phyloP scores from a whole-genome alignment of 2,113 vertebrate species.

The Psophia crepitans region DNA sequence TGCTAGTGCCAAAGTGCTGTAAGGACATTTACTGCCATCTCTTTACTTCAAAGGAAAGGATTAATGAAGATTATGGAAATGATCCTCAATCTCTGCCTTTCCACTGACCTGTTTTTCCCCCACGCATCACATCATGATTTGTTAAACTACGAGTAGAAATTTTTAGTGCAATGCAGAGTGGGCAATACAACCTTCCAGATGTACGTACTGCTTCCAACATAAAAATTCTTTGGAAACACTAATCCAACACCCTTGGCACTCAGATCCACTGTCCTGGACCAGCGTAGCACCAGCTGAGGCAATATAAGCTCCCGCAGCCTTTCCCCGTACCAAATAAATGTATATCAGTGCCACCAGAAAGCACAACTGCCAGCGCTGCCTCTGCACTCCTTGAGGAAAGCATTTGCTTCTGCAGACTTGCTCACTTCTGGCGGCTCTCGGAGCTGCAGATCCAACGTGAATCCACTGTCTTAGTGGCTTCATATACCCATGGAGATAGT shows the following conservation, averaged over 20 bases:
- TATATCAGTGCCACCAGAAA: background rate
- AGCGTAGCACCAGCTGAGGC: background rate
- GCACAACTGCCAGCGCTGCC: background rate
- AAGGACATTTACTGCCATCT: background rate
- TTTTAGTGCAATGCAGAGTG: background rate
- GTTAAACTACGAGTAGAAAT: background rate
- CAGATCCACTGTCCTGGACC: background rate
- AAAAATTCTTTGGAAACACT: background rate
- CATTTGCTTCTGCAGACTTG: background rate
- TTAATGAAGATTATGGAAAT: slow-evolving; percentile 28
- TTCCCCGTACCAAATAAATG: background rate
- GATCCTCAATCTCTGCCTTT: background rate
- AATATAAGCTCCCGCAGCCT: background rate
- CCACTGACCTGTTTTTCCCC: background rate
- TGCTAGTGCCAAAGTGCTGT: background rate
- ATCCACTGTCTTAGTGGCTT: background rate
- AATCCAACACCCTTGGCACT: background rate
- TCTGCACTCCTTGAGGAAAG: background rate
- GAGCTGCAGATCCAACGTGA: background rate
- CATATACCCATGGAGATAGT: background rate
- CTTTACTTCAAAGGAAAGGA: slow-evolving; percentile 45
- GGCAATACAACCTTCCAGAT: background rate
- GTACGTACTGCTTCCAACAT: background rate
- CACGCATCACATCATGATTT: background rate
- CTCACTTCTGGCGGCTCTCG: background rate